Conservation (phyloP, 1,140 invertebrate species). For the Drosophila lini region DNA sequence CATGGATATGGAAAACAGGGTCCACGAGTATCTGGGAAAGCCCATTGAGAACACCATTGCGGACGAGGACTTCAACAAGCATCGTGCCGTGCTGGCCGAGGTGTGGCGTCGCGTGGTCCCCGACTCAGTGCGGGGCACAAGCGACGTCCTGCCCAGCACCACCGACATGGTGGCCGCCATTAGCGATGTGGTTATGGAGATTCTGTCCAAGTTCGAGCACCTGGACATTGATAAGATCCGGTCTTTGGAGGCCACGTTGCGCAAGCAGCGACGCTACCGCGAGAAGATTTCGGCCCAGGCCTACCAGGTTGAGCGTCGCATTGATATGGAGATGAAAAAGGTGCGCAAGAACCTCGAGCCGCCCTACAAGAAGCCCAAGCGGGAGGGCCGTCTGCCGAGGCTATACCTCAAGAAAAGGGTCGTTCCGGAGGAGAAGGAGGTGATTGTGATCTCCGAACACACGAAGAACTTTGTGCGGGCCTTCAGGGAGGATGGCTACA, state of each 20-base stretch:
- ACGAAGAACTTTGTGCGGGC: slow-evolving; percentile 73
- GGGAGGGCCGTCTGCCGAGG: slow-evolving; percentile 59
- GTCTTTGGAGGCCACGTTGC: slow-evolving; percentile 46
- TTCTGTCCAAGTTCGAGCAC: slow-evolving; percentile 68
- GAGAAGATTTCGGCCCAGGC: slow-evolving; percentile 71
- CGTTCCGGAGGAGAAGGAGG: slow-evolving; percentile 27
- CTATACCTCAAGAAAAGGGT: slow-evolving; percentile 53
- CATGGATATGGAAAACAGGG: slow-evolving; percentile 56
- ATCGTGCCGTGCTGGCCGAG: slow-evolving; percentile 63
- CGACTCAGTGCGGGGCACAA: slow-evolving; percentile 58
- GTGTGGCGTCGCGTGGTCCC: slow-evolving; percentile 74
- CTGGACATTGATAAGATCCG: slow-evolving; percentile 62
- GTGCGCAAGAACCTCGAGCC: slow-evolving; percentile 75
- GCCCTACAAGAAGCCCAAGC: slow-evolving; percentile 63
- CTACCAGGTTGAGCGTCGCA: slow-evolving; percentile 71
- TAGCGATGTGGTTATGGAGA: slow-evolving; percentile 64
- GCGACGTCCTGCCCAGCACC: slow-evolving; percentile 52
- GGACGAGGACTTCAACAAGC: slow-evolving; percentile 60
- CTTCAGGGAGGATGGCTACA: slow-evolving; percentile 67
- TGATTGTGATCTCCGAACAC: slow-evolving; percentile 59
- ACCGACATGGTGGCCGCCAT: slow-evolving; percentile 77
- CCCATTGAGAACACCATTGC: slow-evolving; percentile 61
- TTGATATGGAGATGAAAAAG: slow-evolving; percentile 76
- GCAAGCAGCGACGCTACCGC: slow-evolving; percentile 55
- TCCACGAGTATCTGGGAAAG: slow-evolving; percentile 38